Base-by-base conservation (phyloP, 2,888 invertebrate species). In the Platycnemis pennipes region DNA sequence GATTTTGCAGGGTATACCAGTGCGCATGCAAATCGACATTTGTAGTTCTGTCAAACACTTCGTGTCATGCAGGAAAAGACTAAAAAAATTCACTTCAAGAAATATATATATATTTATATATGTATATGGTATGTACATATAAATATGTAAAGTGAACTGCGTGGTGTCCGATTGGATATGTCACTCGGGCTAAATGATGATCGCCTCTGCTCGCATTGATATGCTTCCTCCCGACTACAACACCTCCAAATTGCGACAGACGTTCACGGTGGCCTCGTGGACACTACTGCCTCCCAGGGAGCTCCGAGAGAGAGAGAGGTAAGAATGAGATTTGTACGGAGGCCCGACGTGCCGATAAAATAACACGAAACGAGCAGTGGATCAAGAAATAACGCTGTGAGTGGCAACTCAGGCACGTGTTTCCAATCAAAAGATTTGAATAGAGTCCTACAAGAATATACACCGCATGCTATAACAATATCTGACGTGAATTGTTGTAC, bases 111-210 rank as follows among this genome's bases (percentile, higher is more conserved):
- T n/a, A n/a, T n/a, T n/a, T n/a, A n/a, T n/a, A n/a, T n/a, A n/a
- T n/a, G n/a, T n/a, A n/a, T n/a, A n/a, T n/a, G n/a, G n/a, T n/a
- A n/a, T n/a, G n/a, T n/a, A n/a, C n/a, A n/a, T n/a, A n/a, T 69
- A 69, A 31, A 69, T 37, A 77, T 77, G 31, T 37, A 13, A 77
- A 77, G 77, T 77, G 11, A 77, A 77, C 37, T 22, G 77, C 77
- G 63, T 91, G 91, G 91, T 91, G 91, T 91, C 91, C 56, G 89
- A 56, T 91, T 91, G 69, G 91, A 91, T 91, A 91, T 91, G 91
- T 91, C 63, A 37, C 31, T 77, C 37, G 69, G 37, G 45, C 44
- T 91, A 63, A 44, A 49, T 69, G 69, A 46, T 31, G 45, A 56
- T 69, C 91, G 44, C 11, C n/a, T n/a, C n/a, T n/a, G n/a, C n/a